A percentile compares a stretch with the other conserved stretches of the same genome.
phyloP scores from a whole-genome alignment of 2,113 vertebrate genomes.

The Phocoena phocoena region DNA sequence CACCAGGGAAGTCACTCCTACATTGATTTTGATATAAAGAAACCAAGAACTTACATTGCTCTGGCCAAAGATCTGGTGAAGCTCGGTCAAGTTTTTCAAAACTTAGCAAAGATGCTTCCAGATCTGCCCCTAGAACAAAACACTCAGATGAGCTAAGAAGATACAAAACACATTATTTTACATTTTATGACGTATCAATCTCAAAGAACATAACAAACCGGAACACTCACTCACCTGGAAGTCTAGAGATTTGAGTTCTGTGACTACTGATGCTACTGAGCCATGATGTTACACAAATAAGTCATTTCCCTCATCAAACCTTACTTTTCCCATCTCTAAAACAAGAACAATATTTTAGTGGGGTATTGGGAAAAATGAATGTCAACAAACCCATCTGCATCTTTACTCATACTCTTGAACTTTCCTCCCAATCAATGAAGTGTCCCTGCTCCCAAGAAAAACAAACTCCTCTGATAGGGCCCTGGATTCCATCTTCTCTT shows the following conservation, averaged over 20 bases:
- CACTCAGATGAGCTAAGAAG: neutral
- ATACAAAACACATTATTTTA: neutral
- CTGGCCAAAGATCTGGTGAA: constrained; percentile 98
- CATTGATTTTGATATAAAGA: neutral
- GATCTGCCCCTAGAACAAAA: constrained; percentile 88
- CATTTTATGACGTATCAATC: neutral
- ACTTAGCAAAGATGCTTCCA: constrained; percentile 95
- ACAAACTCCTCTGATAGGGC: neutral
- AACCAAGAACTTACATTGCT: constrained; percentile 90
- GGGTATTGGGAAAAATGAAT: neutral
- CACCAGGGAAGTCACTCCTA: no score
- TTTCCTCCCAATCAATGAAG: neutral
- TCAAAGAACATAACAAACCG: constrained; percentile 37
- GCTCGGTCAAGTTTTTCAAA: constrained; percentile 98
- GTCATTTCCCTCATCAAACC: neutral
- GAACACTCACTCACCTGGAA: constrained; percentile 5
- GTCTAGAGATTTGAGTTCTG: constrained; percentile 18
- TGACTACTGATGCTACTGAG: neutral
- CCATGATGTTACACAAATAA: neutral
- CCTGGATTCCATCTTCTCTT: neutral
- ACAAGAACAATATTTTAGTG: neutral
- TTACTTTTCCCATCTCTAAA: constrained; percentile 17
- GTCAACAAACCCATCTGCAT: neutral
- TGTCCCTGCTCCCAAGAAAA: neutral
- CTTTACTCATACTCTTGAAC: neutral